These are phyloP conservation scores for Laothoe populi DNA, from an alignment of 2,888 invertebrate species.

Conservation along the genomic window DNA sequence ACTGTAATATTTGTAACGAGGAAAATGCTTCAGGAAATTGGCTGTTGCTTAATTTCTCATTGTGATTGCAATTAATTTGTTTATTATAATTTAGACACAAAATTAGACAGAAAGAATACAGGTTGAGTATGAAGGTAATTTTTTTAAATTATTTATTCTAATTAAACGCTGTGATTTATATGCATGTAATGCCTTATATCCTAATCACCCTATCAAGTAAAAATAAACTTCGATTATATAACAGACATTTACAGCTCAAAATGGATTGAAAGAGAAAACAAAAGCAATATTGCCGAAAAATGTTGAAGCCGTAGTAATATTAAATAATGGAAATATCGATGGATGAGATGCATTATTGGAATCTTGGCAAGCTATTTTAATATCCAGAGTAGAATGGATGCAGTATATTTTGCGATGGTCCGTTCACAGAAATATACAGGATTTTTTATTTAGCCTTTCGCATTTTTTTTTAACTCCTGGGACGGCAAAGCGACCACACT, in stretches of 20 bases:
- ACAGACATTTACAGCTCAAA: not conserved
- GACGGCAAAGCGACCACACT: too few relatives aligned
- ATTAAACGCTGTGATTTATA: not conserved
- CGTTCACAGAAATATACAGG: too few relatives aligned
- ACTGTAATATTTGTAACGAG: not conserved
- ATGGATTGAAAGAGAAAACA: not conserved
- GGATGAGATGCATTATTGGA: not conserved
- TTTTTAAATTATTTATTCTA: not conserved
- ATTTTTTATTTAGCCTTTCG: too few relatives aligned
- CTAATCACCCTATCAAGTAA: not conserved
- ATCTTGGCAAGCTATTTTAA: not conserved
- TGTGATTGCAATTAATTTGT: not conserved
- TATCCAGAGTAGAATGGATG: too few relatives aligned
- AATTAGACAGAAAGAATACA: too few relatives aligned
- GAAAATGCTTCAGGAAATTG: not conserved
- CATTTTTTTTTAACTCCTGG: too few relatives aligned
- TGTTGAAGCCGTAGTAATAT: not conserved
- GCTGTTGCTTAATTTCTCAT: not conserved
- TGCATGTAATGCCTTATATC: not conserved
- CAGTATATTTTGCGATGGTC: too few relatives aligned
- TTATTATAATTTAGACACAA: too few relatives aligned
- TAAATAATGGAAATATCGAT: constrained; percentile 5
- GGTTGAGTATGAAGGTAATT: too few relatives aligned
- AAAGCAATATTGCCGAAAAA: too few relatives aligned
- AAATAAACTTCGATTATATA: not conserved